Conservation (phyloP, 2,888 invertebrate species). For the Patella ulyssiponensis region DNA sequence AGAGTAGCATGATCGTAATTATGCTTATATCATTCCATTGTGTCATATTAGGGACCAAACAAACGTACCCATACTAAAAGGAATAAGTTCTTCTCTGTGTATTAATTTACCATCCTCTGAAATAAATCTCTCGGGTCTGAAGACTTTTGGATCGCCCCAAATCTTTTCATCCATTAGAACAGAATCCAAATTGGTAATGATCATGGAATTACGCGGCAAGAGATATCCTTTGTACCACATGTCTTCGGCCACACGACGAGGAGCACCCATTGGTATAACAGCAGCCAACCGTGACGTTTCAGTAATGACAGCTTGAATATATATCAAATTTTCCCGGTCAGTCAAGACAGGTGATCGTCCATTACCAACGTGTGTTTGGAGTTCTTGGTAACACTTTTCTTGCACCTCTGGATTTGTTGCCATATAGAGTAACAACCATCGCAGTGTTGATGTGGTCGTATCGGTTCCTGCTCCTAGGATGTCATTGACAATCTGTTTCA, state of each 20-base stretch:
- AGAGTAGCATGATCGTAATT: background rate
- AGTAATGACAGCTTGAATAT: background rate
- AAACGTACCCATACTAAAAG: background rate
- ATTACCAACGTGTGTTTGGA: background rate
- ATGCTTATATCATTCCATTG: too few relatives aligned
- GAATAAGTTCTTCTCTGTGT: background rate
- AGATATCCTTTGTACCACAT: background rate
- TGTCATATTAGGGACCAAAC: background rate
- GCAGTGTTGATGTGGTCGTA: background rate
- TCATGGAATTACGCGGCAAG: background rate
- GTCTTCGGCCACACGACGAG: background rate
- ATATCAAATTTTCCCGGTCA: background rate
- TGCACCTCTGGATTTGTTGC: background rate
- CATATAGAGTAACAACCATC: background rate
- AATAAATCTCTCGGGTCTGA: slow-evolving; percentile 1
- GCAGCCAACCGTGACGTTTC: background rate
- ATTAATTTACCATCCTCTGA: background rate
- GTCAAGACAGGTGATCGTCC: background rate
- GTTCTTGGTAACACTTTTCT: background rate
- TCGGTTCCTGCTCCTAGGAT: background rate
- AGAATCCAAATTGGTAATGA: background rate
- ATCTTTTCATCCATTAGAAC: background rate
- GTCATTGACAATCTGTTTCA: background rate
- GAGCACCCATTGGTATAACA: slow-evolving; percentile 1
- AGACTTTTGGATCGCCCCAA: background rate